Evolutionary conservation across 1,140 invertebrate species (phyloP).

Genomic region (Drosophila sp.): DNA sequence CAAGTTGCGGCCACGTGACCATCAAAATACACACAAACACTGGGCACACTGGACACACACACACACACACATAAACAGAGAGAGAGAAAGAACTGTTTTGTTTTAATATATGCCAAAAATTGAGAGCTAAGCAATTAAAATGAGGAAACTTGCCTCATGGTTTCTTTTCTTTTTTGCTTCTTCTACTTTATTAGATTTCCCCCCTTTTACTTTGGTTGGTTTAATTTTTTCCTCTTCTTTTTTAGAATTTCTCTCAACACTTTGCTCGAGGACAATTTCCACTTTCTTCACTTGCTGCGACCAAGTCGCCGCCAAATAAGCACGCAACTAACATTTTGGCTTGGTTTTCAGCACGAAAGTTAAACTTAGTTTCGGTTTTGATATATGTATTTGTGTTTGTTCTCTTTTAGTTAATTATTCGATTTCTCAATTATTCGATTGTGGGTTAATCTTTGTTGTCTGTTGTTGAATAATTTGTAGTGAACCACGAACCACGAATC

Average conservation of each 20-base stretch:
- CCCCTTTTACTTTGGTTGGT: not conserved
- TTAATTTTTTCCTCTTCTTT: not conserved
- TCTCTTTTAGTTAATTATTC: conserved; percentile 4
- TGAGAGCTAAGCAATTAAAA: conserved; percentile 59
- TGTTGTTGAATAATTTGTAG: not conserved
- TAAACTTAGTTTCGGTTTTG: not conserved
- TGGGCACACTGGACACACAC: conserved; percentile 2
- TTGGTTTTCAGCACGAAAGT: not conserved
- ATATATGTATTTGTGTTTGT: not conserved
- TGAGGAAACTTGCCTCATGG: conserved; percentile 23
- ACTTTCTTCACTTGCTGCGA: conserved; percentile 6
- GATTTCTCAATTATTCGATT: not conserved
- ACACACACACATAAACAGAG: conserved; percentile 27
- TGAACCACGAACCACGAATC: not conserved
- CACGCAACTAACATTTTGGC: conserved; percentile 39
- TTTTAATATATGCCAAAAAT: conserved; percentile 59
- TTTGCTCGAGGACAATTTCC: conserved; percentile 1
- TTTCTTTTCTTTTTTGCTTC: conserved; percentile 16
- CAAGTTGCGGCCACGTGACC: conserved; percentile 70
- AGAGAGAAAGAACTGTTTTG: conserved; percentile 19
- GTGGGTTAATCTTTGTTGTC: not conserved
- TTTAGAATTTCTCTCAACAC: conserved; percentile 1
- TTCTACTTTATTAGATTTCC: conserved; percentile 5
- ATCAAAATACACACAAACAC: conserved; percentile 35
- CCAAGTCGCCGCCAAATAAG: conserved; percentile 17